Conservation (phyloP, 2,113 vertebrate genomes). For the Rhabdornis inornatus region DNA sequence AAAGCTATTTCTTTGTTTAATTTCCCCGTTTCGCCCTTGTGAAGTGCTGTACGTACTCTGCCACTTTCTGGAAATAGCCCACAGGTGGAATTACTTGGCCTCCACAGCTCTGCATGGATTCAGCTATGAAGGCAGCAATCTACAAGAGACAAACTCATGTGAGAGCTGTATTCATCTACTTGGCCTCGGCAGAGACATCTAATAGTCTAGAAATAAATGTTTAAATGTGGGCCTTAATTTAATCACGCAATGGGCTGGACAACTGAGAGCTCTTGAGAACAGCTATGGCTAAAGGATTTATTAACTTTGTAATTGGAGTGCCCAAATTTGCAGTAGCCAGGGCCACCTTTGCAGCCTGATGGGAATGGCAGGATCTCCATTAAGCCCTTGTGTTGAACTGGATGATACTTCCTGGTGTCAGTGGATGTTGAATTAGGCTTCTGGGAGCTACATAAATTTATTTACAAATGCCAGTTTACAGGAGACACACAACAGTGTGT, state of each 20-base stretch:
- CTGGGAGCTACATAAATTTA: not conserved
- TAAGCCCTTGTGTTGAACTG: not conserved
- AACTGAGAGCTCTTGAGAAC: constrained; percentile 4
- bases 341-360: not conserved
- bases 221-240: constrained; percentile 1
- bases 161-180: constrained; percentile 19
- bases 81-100: constrained; percentile 94
- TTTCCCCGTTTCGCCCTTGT: not conserved
- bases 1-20: not conserved
- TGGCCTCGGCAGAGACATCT: constrained; percentile 12
- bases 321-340: constrained; percentile 52
- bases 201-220: not conserved
- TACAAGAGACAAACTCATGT: constrained; percentile 77
- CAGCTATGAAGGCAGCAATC: constrained; percentile 97
- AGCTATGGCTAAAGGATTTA: not conserved
- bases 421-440: not conserved
- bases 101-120: constrained; percentile 98
- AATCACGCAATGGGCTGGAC: not conserved
- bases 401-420: not conserved
- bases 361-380: not conserved
- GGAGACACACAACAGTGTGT: not conserved
- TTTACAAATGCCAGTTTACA: not conserved
- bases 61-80: constrained; percentile 97
- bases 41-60: constrained; percentile 85
- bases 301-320: not conserved